Evolutionary conservation across 2,797 vertebrate genomes (phyloP).

Genomic region (Zalophus californianus): DNA sequence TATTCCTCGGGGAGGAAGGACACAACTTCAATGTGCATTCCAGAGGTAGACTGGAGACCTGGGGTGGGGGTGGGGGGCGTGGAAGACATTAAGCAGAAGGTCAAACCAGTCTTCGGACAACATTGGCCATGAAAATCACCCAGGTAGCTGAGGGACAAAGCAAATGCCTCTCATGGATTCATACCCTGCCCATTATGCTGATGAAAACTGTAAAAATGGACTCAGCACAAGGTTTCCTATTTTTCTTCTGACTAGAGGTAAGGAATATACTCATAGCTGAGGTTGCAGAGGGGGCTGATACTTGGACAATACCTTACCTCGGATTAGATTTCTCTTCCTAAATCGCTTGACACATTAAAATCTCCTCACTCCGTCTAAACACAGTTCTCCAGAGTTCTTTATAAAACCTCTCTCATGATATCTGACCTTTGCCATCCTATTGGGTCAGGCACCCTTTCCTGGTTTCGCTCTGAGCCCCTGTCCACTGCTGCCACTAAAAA

Average conservation of each 20-base stretch:
- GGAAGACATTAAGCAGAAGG: neutral
- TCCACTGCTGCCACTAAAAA: neutral
- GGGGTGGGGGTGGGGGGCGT: no score
- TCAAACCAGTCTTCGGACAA: neutral
- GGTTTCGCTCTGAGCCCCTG: neutral
- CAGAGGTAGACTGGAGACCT: neutral
- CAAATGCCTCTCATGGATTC: neutral
- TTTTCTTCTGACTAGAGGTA: constrained; percentile 41
- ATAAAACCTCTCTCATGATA: neutral
- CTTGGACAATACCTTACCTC: neutral
- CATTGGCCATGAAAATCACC: neutral
- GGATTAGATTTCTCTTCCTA: constrained; percentile 49
- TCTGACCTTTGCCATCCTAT: neutral
- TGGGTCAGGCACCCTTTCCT: neutral
- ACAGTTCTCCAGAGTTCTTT: neutral
- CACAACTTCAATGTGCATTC: neutral
- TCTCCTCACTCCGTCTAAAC: neutral
- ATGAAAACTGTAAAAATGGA: neutral
- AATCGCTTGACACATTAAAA: constrained; percentile 24
- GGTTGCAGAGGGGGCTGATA: neutral
- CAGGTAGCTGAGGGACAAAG: neutral
- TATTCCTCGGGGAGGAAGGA: neutral
- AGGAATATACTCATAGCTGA: neutral
- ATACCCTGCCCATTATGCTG: neutral
- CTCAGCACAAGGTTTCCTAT: neutral